phyloP scores from a whole-genome alignment of 1,140 invertebrate genomes.

The Parapsyche elsis region DNA sequence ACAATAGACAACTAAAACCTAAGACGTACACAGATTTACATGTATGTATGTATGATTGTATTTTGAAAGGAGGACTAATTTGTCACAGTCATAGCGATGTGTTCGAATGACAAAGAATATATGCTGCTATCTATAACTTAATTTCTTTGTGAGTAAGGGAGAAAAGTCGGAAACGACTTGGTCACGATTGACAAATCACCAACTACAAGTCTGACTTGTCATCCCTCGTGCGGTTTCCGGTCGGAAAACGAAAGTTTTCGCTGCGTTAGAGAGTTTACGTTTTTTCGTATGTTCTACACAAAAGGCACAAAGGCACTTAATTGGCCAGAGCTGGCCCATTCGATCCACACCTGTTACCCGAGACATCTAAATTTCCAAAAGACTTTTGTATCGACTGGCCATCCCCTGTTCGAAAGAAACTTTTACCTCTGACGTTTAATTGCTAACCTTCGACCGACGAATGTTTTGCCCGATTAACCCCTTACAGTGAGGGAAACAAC shows the following conservation, averaged over 20 bases:
- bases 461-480: conserved; percentile 9
- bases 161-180: background rate
- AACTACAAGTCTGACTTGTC: background rate
- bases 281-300: background rate
- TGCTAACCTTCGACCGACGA: background rate
- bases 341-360: conserved; percentile 21
- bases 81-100: no score
- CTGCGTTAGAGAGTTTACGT: background rate
- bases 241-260: conserved; percentile 7
- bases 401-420: background rate
- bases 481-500: background rate
- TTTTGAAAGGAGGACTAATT: no score
- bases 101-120: no score
- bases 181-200: background rate
- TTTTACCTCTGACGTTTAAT: conserved; percentile 14
- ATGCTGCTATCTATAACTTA: no score
- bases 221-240: background rate
- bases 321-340: conserved; percentile 2
- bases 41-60: no score
- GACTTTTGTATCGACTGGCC: background rate
- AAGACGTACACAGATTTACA: no score
- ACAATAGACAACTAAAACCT: no score
- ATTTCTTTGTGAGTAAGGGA: no score
- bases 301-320: conserved; percentile 16
- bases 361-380: conserved; percentile 21